Conservation (phyloP, 2,797 vertebrate genomes). For the Pteronotus mesoamericanus region DNA sequence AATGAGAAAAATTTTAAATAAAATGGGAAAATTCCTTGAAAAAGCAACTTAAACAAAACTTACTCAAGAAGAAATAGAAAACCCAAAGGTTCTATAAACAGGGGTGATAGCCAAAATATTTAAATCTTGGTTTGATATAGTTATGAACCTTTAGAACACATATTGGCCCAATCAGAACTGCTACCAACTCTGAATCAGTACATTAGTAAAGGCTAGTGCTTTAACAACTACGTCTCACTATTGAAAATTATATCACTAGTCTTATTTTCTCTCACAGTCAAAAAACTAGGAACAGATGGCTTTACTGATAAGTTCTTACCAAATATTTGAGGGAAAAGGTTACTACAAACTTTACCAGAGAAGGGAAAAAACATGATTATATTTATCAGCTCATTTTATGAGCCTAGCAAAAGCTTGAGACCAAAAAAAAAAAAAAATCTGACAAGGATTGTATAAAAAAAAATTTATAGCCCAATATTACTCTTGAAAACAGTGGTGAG, state of each 20-base stretch:
- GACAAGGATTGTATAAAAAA: not conserved
- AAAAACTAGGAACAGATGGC: not conserved
- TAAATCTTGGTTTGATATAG: not conserved
- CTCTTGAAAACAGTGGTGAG: not conserved
- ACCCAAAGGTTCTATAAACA: not conserved
- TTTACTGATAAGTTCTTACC: not conserved
- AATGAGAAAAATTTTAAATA: not conserved
- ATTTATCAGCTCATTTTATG: conserved; percentile 12
- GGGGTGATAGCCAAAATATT: not conserved
- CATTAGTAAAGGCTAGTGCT: not conserved
- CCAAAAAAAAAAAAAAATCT: conserved; percentile 6
- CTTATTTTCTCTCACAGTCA: not conserved
- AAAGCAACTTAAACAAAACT: not conserved
- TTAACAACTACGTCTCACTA: not conserved
- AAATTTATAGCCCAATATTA: not conserved
- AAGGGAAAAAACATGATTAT: not conserved
- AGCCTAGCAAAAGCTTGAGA: conserved; percentile 1
- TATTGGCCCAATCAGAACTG: not conserved
- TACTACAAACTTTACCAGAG: not conserved
- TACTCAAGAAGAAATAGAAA: conserved; percentile 28
- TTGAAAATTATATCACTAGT: not conserved
- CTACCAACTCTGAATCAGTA: not conserved
- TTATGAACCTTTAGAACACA: not conserved
- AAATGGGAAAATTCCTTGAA: not conserved
- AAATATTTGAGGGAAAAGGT: not conserved